phyloP scores from a whole-genome alignment of 2,113 vertebrate species.

The Oxyruncus cristatus region DNA sequence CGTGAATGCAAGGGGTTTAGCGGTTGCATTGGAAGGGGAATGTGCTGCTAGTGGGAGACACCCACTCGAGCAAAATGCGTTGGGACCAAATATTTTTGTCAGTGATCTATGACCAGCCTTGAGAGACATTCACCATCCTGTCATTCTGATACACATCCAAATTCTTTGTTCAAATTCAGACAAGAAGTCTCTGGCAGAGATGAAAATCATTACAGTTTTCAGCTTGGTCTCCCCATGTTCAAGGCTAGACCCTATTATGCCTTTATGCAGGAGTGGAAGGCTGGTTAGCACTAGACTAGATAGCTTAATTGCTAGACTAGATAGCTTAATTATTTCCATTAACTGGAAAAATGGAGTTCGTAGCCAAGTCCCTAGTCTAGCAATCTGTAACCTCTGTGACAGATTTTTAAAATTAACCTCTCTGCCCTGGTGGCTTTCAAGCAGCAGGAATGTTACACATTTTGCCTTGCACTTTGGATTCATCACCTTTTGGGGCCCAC shows the following conservation, averaged over 20 bases:
- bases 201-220: not conserved
- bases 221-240: not conserved
- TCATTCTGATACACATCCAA: not conserved
- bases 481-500: not conserved
- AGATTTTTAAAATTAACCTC: not conserved
- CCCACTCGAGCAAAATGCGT: not conserved
- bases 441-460: not conserved
- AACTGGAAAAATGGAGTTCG: not conserved
- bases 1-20: not conserved
- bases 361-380: not conserved
- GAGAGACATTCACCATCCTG: not conserved
- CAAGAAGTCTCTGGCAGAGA: not conserved
- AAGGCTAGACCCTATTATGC: not conserved
- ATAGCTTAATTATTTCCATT: not conserved
- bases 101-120: not conserved
- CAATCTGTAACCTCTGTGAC: not conserved
- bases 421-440: not conserved
- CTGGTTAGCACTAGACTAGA: not conserved
- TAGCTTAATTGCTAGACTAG: not conserved
- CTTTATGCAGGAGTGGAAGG: not conserved
- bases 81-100: not conserved
- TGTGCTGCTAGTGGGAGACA: not conserved
- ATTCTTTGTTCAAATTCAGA: not conserved
- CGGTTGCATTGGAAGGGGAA: not conserved
- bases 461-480: not conserved